These are phyloP conservation scores for Neopipo cinnamomea DNA, from an alignment of 2,113 vertebrate genomes.

Conservation along the genomic window DNA sequence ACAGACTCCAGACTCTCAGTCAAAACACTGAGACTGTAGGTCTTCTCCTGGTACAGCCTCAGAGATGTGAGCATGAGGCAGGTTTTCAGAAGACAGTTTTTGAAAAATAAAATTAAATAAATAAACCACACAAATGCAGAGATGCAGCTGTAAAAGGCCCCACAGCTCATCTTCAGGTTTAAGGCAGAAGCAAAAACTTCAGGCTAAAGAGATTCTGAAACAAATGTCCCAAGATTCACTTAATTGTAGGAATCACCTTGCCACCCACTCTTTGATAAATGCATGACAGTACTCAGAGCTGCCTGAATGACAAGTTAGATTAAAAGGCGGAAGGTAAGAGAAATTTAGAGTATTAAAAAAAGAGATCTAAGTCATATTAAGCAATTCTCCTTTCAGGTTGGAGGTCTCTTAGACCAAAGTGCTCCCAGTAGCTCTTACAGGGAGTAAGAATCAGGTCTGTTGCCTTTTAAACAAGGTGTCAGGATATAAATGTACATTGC, in stretches of 20 bases:
- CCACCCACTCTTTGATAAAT: not conserved
- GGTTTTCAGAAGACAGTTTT: not conserved
- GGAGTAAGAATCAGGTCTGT: not conserved
- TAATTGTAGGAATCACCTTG: not conserved
- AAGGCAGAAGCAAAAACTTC: not conserved
- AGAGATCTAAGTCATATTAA: not conserved
- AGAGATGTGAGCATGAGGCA: not conserved
- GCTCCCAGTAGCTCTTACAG: not conserved
- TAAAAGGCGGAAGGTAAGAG: not conserved
- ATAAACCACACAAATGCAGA: not conserved
- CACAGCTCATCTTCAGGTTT: not conserved
- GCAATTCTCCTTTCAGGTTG: not conserved
- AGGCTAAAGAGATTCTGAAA: not conserved
- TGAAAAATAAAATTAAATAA: not conserved
- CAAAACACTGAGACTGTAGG: not conserved
- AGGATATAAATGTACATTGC: not conserved
- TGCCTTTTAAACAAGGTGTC: constrained; percentile 1
- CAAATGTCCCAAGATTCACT: not conserved
- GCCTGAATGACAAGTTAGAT: not conserved
- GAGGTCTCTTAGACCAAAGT: not conserved
- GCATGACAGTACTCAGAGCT: not conserved
- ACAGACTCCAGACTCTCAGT: not conserved
- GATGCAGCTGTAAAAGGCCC: not conserved
- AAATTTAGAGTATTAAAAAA: not conserved
- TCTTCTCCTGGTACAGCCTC: not conserved